Conservation (phyloP, 2,888 invertebrate species). For the Oscheius sp. region DNA sequence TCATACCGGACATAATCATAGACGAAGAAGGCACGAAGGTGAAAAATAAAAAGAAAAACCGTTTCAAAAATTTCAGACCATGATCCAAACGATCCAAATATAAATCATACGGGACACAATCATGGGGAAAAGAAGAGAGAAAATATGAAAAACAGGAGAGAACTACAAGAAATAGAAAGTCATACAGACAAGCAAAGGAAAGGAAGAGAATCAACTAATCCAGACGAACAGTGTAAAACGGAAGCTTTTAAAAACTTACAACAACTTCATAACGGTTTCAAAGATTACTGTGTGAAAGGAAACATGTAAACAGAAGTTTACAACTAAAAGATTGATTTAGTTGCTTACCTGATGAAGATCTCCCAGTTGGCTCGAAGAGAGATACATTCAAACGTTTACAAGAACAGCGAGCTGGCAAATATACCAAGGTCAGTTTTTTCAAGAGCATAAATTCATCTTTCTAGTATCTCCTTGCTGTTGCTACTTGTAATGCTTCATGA, state of each 20-base stretch:
- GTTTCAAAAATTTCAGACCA: background rate
- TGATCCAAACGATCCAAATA: slow-evolving; percentile 45
- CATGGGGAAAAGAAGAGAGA: slow-evolving; percentile 37
- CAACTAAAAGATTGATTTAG: slow-evolving; percentile 20
- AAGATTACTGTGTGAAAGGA: slow-evolving; percentile 46
- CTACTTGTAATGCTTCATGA: slow-evolving; percentile 37
- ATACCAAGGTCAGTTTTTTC: too few species aligned
- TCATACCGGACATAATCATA: slow-evolving; percentile 45
- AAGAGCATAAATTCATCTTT: too few species aligned
- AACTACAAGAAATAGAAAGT: background rate
- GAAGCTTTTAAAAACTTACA: slow-evolving; percentile 38
- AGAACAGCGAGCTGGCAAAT: slow-evolving; percentile 44
- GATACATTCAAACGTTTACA: slow-evolving; percentile 48
- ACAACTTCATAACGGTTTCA: slow-evolving; percentile 39
- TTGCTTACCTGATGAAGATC: slow-evolving; percentile 57
- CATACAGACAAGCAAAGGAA: background rate
- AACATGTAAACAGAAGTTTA: slow-evolving; percentile 42
- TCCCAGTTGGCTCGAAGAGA: slow-evolving; percentile 43
- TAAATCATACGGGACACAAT: slow-evolving; percentile 46
- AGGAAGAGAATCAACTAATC: too few species aligned
- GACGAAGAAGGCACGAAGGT: slow-evolving; percentile 15
- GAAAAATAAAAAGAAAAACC: background rate
- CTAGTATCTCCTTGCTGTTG: slow-evolving; percentile 35
- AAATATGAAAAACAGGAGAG: too few species aligned
- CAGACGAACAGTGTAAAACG: too few species aligned